These are phyloP conservation scores for Enteromius unitaeniatus DNA, from an alignment of 2,797 vertebrate species.

Conservation along the genomic window DNA sequence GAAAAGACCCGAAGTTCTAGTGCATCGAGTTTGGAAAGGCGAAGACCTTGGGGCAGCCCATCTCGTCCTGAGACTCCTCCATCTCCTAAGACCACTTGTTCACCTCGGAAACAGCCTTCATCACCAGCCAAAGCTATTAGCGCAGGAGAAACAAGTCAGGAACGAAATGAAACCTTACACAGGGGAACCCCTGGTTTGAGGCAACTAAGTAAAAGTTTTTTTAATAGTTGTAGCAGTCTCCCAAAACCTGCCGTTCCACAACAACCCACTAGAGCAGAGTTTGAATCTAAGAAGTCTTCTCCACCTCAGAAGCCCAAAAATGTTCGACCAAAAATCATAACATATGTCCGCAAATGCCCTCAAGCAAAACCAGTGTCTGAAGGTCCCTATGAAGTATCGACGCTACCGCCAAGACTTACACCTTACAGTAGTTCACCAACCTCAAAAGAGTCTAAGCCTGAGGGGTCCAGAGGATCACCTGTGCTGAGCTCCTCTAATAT, in stretches of 20 bases:
- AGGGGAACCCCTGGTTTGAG: conserved; percentile 75
- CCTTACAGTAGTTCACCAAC: conserved; percentile 72
- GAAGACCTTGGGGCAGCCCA: conserved; percentile 78
- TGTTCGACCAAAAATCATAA: conserved; percentile 95
- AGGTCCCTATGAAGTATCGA: conserved; percentile 65
- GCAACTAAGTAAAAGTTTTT: conserved; percentile 78
- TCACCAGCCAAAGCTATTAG: conserved; percentile 74
- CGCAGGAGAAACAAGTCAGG: conserved; percentile 68
- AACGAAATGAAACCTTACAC: conserved; percentile 69
- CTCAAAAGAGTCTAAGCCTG: conserved; percentile 65
- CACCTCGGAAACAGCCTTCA: conserved; percentile 72
- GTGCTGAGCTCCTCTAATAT: conserved; percentile 74
- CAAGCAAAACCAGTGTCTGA: conserved; percentile 78
- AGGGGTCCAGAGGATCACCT: conserved; percentile 73
- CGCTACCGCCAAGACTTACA: conserved; percentile 73
- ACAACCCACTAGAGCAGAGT: conserved; percentile 74
- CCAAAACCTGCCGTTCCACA: conserved; percentile 81
- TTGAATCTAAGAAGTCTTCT: conserved; percentile 72
- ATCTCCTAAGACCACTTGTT: conserved; percentile 67
- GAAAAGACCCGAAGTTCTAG: conserved; percentile 66
- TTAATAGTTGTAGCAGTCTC: conserved; percentile 76
- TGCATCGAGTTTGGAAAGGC: conserved; percentile 75
- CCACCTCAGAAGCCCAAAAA: conserved; percentile 87
- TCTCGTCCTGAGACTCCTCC: conserved; percentile 70
- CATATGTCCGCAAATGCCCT: conserved; percentile 89